Conservation (phyloP, 2,888 invertebrate species). For the Tachina lurida region DNA sequence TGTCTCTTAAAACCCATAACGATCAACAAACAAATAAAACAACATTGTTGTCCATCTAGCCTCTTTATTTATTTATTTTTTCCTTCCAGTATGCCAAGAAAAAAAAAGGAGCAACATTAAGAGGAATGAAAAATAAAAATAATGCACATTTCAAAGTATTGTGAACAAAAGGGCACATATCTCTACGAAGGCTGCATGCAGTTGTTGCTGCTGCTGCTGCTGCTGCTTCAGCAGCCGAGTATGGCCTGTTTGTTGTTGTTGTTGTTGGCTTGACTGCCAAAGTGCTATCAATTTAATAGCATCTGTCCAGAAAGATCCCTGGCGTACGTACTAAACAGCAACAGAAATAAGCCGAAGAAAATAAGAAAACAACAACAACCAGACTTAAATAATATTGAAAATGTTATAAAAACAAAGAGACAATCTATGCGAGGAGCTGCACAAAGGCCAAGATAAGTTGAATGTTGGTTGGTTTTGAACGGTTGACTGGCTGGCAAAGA, state of each 20-base stretch:
- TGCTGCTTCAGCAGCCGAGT: slow-evolving; percentile 25
- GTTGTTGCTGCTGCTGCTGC: slow-evolving; percentile 13
- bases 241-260: slow-evolving; percentile 46
- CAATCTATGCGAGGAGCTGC: slow-evolving; percentile 51
- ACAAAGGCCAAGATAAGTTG: slow-evolving; percentile 58
- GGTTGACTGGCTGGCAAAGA: slow-evolving; percentile 60
- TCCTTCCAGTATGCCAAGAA: background rate
- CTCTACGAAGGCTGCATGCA: slow-evolving; percentile 42
- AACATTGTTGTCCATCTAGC: slow-evolving; percentile 52
- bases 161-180: slow-evolving; percentile 71
- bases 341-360: background rate
- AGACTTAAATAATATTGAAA: slow-evolving; percentile 46
- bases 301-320: slow-evolving; percentile 77
- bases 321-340: slow-evolving; percentile 43
- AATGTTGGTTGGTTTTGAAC: slow-evolving; percentile 34
- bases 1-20: slow-evolving; percentile 61
- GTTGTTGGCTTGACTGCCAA: slow-evolving; percentile 60
- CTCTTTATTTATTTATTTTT: slow-evolving; percentile 33
- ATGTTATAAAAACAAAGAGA: slow-evolving; percentile 50
- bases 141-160: slow-evolving; percentile 60
- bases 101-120: slow-evolving; percentile 26
- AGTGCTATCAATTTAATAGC: slow-evolving; percentile 81
- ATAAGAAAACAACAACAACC: background rate
- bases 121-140: slow-evolving; percentile 20
- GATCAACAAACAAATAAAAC: slow-evolving; percentile 58